Base-by-base conservation (phyloP, 37 sponge, comb jelly and placozoan genomes). In the Dysidea cf. avara region DNA sequence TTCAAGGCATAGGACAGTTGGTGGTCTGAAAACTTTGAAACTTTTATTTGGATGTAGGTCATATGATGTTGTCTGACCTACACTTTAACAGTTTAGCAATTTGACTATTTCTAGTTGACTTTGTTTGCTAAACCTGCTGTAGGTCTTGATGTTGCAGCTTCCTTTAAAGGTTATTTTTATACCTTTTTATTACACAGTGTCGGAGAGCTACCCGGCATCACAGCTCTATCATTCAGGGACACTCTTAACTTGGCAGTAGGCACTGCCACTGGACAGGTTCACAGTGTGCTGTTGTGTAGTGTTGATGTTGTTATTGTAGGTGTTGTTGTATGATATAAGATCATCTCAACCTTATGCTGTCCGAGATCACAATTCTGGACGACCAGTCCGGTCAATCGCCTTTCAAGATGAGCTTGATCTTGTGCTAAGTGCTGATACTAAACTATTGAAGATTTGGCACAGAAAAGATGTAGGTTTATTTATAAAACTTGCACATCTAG, bases 311-410 rank as follows among this genome's bases (percentile, higher is more conserved):
- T n/a, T n/a, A n/a, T n/a, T n/a, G 14, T 60, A 89, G 91, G 83
- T 96, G 7, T 66, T 87, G 31, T 53, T 97, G 69, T 97, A 88
- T 78, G 98, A 97, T 58, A 85, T 97, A 12, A 67, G 98, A 7
- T 80, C 92, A 2, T 38, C 74, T 28, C 68, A 57, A 35, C 95
- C 95, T 20, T 60, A 77, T 60, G 73, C 68, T 7, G 55, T 73
- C 25, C 91, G 94, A 75, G 98, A 97, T 56, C 98, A 97, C 53
- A 66, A 94, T 61, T 94, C 94, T 52, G 80, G 64, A 14, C 66
- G 81, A 1, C 98, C 98, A 9, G 90, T 97, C 49, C 89, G 94
- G 46, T 83, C 82, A 37, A 62, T 97, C 11, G 56, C 76, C 13
- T 97, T 94, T 61, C 79, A 88, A 2, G 26, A 38, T 20, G 63